Evolutionary conservation across 2,888 invertebrate species (phyloP), one percentile per base, ranked within the genome.

Genomic region (Quadroppia sp.): DNA sequence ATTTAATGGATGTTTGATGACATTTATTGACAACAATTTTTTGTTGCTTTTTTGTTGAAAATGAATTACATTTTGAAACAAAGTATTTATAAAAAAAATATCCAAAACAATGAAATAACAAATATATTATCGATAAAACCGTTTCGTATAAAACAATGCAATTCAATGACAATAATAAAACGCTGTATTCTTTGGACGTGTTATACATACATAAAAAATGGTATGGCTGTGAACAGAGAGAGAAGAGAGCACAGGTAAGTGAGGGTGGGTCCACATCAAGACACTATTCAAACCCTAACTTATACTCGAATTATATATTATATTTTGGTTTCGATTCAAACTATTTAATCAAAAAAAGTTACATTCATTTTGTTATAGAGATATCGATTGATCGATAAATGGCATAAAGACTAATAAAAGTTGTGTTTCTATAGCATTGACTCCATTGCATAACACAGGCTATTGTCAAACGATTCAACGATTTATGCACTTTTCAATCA

Each of bases 151-250:
- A 50, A 50, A 50, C 50, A 50, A 50, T 50, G n/a, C n/a, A n/a
- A n/a, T n/a, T n/a, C 50, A 50, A n/a, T 50, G 9, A 50, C 17
- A 50, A 50, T n/a, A n/a, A n/a, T n/a, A 36, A 36, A 50, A 20
- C 20, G 6, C 50, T 50, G 6, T 50, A 50, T 17, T 50, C 50
- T n/a, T n/a, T 6, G 20, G 50, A 50, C 50, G 50, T 50, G 50
- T 50, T 50, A 50, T 50, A 50, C 50, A 50, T 50, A 15, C 50
- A 50, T 50, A 50, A 50, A 50, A 17, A n/a, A n/a, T n/a, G n/a
- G n/a, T n/a, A n/a, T n/a, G n/a, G n/a, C n/a, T n/a, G n/a, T n/a
- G n/a, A n/a, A n/a, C n/a, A n/a, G n/a, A n/a, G n/a, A 11, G 50
- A 50, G 17, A 4, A 6, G 3, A 17, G 50, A 50, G 20, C 50